Percentiles rank a stretch among this genome's conserved stretches.
These are phyloP conservation scores for Porites australiensis DNA, from an alignment of 64 coral and sea anemone species.

Conservation along the genomic window DNA sequence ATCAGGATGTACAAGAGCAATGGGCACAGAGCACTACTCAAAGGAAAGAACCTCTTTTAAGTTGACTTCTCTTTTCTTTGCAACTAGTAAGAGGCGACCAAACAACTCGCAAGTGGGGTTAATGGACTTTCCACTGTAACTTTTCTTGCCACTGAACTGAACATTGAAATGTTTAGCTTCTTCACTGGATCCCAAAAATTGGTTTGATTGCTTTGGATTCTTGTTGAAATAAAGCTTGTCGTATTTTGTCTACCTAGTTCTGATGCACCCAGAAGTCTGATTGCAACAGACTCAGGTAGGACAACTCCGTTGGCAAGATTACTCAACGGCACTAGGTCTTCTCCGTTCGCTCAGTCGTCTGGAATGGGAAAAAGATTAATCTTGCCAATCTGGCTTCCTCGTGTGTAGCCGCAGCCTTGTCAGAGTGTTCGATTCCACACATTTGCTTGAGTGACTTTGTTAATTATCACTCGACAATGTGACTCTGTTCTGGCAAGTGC, in stretches of 20 bases:
- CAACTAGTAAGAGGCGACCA: constrained; percentile 34
- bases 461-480: too few species aligned
- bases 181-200: constrained; percentile 41
- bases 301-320: constrained; percentile 58
- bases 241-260: background rate
- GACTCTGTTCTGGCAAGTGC: too few species aligned
- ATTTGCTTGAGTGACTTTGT: constrained; percentile 1
- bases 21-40: constrained; percentile 68
- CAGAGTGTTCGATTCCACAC: background rate
- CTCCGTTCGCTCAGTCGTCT: background rate
- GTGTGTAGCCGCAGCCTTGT: constrained; percentile 37
- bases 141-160: constrained; percentile 19
- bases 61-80: constrained; percentile 58
- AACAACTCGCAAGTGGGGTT: constrained; percentile 54
- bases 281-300: constrained; percentile 6
- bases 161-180: constrained; percentile 27
- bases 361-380: constrained; percentile 23
- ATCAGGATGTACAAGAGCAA: constrained; percentile 60
- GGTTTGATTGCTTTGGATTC: background rate
- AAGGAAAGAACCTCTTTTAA: constrained; percentile 69
- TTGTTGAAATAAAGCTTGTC: background rate
- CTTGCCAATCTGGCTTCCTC: constrained; percentile 17
- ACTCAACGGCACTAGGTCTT: background rate
- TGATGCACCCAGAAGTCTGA: background rate
- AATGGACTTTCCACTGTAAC: background rate